Conservation (phyloP, 2,888 invertebrate genomes). For the Agrochola macilenta region DNA sequence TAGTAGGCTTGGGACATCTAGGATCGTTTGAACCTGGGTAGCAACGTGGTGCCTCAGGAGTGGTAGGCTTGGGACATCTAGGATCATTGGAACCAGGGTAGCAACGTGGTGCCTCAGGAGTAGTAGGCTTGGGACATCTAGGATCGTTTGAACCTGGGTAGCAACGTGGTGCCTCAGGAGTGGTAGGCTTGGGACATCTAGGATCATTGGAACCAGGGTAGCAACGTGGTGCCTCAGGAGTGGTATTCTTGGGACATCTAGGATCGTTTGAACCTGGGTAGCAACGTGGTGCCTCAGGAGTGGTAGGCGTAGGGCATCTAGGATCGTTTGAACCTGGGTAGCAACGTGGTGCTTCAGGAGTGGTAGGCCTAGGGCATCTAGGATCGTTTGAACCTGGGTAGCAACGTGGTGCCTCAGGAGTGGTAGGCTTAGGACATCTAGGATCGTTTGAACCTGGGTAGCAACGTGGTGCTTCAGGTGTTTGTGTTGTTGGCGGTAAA, state of each 20-base stretch:
- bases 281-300: slow-evolving; percentile 36
- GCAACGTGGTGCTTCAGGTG: slow-evolving; percentile 44
- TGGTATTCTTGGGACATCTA: slow-evolving; percentile 63
- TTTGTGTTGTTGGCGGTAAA: slow-evolving; percentile 67
- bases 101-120: slow-evolving; percentile 5
- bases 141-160: slow-evolving; percentile 18
- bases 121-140: slow-evolving; percentile 3
- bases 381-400: slow-evolving; percentile 69
- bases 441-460: slow-evolving; percentile 53
- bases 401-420: slow-evolving; percentile 69
- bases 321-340: slow-evolving; percentile 54
- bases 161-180: no score
- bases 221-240: slow-evolving; percentile 48
- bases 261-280: slow-evolving; percentile 53
- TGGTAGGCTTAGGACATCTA: slow-evolving; percentile 71
- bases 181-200: slow-evolving; percentile 6
- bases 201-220: slow-evolving; percentile 36
- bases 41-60: slow-evolving; percentile 50
- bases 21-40: slow-evolving; percentile 28
- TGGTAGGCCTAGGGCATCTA: slow-evolving; percentile 67
- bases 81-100: slow-evolving; percentile 7
- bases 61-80: slow-evolving; percentile 9
- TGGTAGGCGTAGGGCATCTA: neutral
- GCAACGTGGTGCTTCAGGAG: slow-evolving; percentile 36
- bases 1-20: slow-evolving; percentile 36